Evolutionary conservation across 2,888 invertebrate species (phyloP), one percentile per base, ranked within the genome.

Genomic region (Yponomeuta sedellus): DNA sequence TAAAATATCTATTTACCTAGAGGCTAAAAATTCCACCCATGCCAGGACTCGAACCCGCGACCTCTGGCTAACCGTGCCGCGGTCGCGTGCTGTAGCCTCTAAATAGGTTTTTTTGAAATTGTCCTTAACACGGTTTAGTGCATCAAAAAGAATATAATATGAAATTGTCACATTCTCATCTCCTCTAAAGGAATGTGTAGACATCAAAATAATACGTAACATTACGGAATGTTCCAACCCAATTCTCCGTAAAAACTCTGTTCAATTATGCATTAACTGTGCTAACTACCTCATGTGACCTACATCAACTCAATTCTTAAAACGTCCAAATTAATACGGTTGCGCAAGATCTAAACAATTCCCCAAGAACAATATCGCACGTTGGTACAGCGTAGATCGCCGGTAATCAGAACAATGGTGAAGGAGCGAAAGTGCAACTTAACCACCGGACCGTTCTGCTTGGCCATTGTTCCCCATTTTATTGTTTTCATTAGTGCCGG

Each of bases 351-450:
- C 67, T 68, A 68, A 73, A 83, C 79, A 79, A 77, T 86, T 78
- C 82, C 75, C 77, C 77, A 80, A 74, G 70, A 71, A 75, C 74
- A 71, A 75, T 75, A 76, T 73, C 65, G 65, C 64, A 75, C 73
- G 75, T 64, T 66, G 52, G 39, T 70, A 74, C 75, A 77, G 77
- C 76, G 78, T 77, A 81, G 80, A 82, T 81, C 77, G 74, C 78
- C 77, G 74, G 78, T 81, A 82, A 82, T 83, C 80, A 75, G 77
- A 83, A 88, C 88, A 89, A 89, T 88, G 76, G 82, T 72, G 79
- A 70, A 73, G 75, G 73, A 87, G 91, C 83, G 90, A 91, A 91
- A 91, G 90, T 90, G 81, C 80, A 81, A 73, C 81, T 77, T 74
- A 81, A 81, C 78, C 81, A 86, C 79, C 83, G 82, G 81, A 81